Conservation (phyloP, 1,140 invertebrate genomes). For the Pseudomyrmex pallidus region DNA sequence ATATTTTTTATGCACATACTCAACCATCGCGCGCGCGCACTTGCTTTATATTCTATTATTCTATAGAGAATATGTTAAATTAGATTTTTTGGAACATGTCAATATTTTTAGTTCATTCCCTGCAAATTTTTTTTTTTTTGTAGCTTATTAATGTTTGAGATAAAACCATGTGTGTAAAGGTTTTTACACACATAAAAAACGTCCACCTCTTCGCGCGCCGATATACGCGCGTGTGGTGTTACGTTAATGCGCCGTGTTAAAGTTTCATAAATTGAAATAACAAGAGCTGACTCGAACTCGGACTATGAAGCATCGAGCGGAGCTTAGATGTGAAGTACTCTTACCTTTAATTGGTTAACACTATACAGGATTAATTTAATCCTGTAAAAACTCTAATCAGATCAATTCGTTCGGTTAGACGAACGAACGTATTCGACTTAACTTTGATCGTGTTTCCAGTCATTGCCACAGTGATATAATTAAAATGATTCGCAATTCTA, state of each 20-base stretch:
- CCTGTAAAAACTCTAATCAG: slow-evolving; percentile 42
- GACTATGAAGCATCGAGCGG: slow-evolving; percentile 28
- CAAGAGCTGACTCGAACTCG: slow-evolving; percentile 34
- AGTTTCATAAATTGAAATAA: slow-evolving; percentile 49
- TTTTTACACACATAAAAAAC: too few species aligned
- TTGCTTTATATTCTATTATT: too few species aligned
- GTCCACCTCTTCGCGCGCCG: neutral
- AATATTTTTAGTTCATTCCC: too few species aligned
- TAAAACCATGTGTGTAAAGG: neutral
- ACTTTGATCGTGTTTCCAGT: slow-evolving; percentile 1
- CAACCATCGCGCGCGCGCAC: neutral
- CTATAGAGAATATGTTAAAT: too few species aligned
- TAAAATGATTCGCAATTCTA: neutral
- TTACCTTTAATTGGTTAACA: slow-evolving; percentile 47
- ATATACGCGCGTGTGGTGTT: slow-evolving; percentile 31
- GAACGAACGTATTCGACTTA: slow-evolving; percentile 20
- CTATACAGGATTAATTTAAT: slow-evolving; percentile 50
- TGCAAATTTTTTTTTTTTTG: too few species aligned
- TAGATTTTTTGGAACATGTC: too few species aligned
- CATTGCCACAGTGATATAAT: neutral
- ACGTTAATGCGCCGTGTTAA: slow-evolving; percentile 14
- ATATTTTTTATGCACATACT: neutral
- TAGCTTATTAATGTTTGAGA: neutral
- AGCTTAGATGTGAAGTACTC: slow-evolving; percentile 30
- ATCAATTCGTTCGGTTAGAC: slow-evolving; percentile 25